Conservation (phyloP, 2,113 vertebrate species). For the Onychostoma macrolepis region DNA sequence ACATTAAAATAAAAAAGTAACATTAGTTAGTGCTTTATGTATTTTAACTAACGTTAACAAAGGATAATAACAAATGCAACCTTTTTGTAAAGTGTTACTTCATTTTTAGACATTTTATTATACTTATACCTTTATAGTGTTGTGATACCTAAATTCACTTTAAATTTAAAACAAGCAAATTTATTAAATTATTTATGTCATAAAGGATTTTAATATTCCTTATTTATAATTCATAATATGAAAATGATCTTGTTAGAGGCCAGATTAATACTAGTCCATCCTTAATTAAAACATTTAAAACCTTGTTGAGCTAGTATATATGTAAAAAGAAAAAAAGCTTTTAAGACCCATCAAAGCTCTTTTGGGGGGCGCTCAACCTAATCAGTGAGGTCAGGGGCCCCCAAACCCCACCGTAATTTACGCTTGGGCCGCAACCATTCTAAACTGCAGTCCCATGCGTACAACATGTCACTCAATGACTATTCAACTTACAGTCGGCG, state of each 20-base stretch:
- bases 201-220: too few species aligned
- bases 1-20: too few species aligned
- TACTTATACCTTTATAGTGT: too few species aligned
- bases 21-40: too few species aligned
- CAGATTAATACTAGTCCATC: neutral
- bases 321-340: neutral
- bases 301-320: neutral
- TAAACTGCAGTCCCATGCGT: neutral
- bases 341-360: neutral
- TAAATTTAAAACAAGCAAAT: too few species aligned
- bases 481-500: constrained; percentile 1
- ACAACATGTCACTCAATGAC: constrained; percentile 32
- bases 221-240: neutral
- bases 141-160: too few species aligned
- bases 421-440: neutral
- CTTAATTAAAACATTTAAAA: neutral
- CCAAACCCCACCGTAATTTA: neutral
- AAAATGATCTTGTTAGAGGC: neutral
- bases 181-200: too few species aligned
- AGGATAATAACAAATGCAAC: too few species aligned
- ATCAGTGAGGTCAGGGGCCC: neutral
- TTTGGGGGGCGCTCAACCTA: neutral
- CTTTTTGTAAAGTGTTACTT: too few species aligned
- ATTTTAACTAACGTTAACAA: too few species aligned
- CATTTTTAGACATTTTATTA: too few species aligned